These are phyloP conservation scores for Drosophila aff. DNA, from an alignment of 1,140 invertebrate species.

Conservation along the genomic window DNA sequence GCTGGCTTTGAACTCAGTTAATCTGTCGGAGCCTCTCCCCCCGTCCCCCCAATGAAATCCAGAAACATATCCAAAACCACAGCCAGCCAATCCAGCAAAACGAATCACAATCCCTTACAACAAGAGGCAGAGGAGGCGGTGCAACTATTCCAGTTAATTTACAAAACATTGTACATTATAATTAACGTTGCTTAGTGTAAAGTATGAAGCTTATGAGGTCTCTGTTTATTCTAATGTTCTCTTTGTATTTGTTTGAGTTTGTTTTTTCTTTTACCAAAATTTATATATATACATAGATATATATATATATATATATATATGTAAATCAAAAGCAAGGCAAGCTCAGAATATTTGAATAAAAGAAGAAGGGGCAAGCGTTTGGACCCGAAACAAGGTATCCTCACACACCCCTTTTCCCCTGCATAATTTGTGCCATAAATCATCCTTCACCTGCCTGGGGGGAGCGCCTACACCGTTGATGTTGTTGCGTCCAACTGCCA, in stretches of 20 bases:
- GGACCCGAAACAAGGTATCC: neutral
- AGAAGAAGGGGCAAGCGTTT: conserved; percentile 32
- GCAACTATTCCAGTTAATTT: conserved; percentile 67
- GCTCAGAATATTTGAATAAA: conserved; percentile 37
- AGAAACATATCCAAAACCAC: conserved; percentile 58
- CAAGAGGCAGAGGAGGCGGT: conserved; percentile 20
- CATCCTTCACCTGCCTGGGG: conserved; percentile 5
- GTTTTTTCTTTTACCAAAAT: conserved; percentile 61
- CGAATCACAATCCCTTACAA: conserved; percentile 10
- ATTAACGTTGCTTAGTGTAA: conserved; percentile 68
- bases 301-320: conserved; percentile 66
- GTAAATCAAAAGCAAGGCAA: conserved; percentile 47
- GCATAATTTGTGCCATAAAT: conserved; percentile 14
- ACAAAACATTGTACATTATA: conserved; percentile 63
- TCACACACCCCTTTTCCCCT: neutral
- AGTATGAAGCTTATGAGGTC: conserved; percentile 74
- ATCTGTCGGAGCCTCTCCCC: conserved; percentile 52
- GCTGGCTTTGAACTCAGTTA: conserved; percentile 98
- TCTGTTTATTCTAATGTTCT: conserved; percentile 66
- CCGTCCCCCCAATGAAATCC: neutral
- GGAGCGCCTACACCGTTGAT: neutral
- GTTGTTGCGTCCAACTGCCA: conserved; percentile 37
- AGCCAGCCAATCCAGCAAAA: conserved; percentile 23
- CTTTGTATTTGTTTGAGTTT: conserved; percentile 51
- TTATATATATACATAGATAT: conserved; percentile 61